Evolutionary conservation across 2,797 vertebrate species (phyloP).

Genomic region (Momotus momota): DNA sequence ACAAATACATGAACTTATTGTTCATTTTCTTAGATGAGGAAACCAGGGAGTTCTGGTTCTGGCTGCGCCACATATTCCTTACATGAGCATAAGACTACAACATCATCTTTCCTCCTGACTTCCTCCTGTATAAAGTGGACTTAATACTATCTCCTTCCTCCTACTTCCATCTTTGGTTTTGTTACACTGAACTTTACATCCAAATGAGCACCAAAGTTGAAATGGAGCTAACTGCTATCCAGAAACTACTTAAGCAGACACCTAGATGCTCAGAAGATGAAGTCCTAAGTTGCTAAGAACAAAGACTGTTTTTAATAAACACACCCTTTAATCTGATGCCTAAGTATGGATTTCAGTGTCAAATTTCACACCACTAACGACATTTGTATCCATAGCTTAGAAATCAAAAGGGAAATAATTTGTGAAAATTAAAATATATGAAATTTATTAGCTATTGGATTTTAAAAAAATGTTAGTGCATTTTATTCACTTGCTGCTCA

Average conservation of each 20-base stretch:
- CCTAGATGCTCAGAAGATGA: not conserved
- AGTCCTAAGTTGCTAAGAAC: not conserved
- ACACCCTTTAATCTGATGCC: not conserved
- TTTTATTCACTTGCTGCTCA: slow-evolving; percentile 33
- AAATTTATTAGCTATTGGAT: slow-evolving; percentile 9
- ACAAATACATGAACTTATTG: slow-evolving; percentile 1
- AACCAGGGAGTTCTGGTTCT: not conserved
- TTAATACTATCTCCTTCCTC: slow-evolving; percentile 19
- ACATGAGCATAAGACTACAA: not conserved
- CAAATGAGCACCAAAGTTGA: not conserved
- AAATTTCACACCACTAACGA: not conserved
- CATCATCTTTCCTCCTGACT: not conserved
- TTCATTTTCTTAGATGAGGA: slow-evolving; percentile 9
- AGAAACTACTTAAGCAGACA: not conserved
- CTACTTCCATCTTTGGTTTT: not conserved
- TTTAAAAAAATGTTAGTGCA: not conserved
- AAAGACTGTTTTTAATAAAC: not conserved
- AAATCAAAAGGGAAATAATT: not conserved
- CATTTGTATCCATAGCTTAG: not conserved
- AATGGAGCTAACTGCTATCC: not conserved
- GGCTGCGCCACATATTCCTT: not conserved
- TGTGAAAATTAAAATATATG: not conserved
- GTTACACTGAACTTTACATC: not conserved
- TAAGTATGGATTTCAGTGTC: not conserved
- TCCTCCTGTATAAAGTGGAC: not conserved